Conservation (phyloP, 2,888 invertebrate species). For the Harpalus rubripes region DNA sequence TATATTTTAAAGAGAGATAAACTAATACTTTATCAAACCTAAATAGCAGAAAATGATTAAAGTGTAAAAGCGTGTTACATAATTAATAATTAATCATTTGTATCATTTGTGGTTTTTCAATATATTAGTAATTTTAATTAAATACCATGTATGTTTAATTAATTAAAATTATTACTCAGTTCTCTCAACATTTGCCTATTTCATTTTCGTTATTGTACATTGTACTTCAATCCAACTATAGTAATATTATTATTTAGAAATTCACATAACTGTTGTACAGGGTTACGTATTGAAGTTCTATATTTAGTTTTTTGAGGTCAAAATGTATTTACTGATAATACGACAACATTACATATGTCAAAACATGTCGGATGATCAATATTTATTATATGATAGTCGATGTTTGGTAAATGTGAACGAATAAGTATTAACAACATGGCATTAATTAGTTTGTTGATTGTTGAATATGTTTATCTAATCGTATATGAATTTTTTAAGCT, state of each 20-base stretch:
- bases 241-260: not conserved
- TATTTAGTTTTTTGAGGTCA: slow-evolving; percentile 41
- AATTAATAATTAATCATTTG: no score
- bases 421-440: not conserved
- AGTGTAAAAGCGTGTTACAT: no score
- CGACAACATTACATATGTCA: slow-evolving; percentile 23
- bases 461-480: not conserved
- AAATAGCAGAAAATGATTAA: no score
- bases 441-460: not conserved
- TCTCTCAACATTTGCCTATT: not conserved
- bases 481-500: not conserved
- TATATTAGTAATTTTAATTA: no score
- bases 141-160: no score
- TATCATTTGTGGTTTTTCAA: no score
- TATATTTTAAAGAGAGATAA: no score
- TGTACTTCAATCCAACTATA: not conserved
- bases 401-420: not conserved
- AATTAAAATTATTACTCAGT: no score
- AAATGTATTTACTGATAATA: slow-evolving; percentile 7
- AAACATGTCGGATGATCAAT: slow-evolving; percentile 31
- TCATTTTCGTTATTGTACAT: not conserved
- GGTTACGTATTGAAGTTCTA: slow-evolving; percentile 14
- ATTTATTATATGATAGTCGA: slow-evolving; percentile 11
- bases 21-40: no score
- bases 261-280: not conserved